Evolutionary conservation across 2,888 invertebrate species (phyloP).

Genomic region (Pardosa pseudoannulata): DNA sequence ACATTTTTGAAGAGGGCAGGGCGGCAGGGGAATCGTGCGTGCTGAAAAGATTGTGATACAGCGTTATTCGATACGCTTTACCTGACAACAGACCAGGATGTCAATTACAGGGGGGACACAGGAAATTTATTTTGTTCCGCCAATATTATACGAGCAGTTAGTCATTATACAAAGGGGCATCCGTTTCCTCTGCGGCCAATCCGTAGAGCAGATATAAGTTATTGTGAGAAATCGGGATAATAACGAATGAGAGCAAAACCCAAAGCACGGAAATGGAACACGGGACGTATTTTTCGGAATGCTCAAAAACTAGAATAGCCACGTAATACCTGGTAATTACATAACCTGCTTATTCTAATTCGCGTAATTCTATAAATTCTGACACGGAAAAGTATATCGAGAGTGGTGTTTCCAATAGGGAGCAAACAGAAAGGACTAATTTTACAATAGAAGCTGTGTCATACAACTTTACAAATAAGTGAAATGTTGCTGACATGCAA

Average conservation of each 20-base stretch:
- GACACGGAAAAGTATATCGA: too few species aligned
- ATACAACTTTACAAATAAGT: too few species aligned
- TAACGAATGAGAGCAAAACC: constrained; percentile 20
- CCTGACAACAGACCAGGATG: constrained; percentile 69
- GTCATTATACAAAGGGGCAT: constrained; percentile 39
- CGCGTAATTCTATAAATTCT: too few species aligned
- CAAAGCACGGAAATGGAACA: constrained; percentile 28
- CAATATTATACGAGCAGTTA: constrained; percentile 56
- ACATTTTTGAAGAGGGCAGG: constrained; percentile 54
- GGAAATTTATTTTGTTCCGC: constrained; percentile 72
- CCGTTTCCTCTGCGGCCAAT: constrained; percentile 41
- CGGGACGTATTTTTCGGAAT: constrained; percentile 20
- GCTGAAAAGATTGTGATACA: constrained; percentile 67
- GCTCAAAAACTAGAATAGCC: not conserved
- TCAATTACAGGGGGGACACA: constrained; percentile 57
- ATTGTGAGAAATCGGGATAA: constrained; percentile 8
- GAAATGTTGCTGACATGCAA: too few species aligned
- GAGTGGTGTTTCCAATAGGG: too few species aligned
- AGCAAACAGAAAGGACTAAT: too few species aligned
- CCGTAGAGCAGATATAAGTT: not conserved
- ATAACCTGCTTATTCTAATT: too few species aligned
- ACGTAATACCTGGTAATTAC: constrained; percentile 5
- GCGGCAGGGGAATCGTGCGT: constrained; percentile 33
- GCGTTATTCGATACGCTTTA: constrained; percentile 67
- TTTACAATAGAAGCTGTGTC: too few species aligned